Evolutionary conservation across 2,797 vertebrate species (phyloP).

Genomic region (Molossus molossus): DNA sequence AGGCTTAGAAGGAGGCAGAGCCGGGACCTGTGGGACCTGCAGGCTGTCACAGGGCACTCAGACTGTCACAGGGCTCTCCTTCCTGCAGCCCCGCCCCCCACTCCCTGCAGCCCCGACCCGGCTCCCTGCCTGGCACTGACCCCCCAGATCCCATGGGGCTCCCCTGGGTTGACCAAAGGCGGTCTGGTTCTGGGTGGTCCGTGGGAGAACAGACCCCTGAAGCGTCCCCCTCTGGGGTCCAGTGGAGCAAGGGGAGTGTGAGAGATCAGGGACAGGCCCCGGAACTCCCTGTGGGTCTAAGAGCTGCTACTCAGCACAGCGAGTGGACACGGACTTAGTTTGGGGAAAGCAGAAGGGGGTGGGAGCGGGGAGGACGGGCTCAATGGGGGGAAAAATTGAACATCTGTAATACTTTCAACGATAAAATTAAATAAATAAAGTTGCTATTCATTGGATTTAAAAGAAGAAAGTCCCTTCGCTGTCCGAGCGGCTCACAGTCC

Average conservation of each 20-base stretch:
- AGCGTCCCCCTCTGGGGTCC: not conserved
- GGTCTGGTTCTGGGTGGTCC: not conserved
- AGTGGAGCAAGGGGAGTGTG: not conserved
- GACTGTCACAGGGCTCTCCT: too few species aligned
- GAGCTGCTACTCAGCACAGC: too few species aligned
- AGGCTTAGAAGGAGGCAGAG: not conserved
- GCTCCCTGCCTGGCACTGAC: not conserved
- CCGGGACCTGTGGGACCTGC: not conserved
- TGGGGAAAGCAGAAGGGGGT: too few species aligned
- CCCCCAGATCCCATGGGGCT: not conserved
- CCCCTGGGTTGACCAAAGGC: not conserved
- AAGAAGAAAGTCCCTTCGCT: constrained; percentile 66
- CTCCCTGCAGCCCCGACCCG: not conserved
- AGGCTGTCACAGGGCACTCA: too few species aligned
- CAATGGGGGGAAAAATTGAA: too few species aligned
- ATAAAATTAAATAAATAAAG: not conserved
- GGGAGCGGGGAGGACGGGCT: too few species aligned
- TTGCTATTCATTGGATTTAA: constrained; percentile 83
- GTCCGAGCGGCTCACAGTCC: constrained; percentile 78
- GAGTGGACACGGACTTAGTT: too few species aligned
- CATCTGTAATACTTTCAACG: too few species aligned
- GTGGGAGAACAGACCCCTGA: not conserved
- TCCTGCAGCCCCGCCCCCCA: too few species aligned
- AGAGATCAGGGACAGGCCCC: too few species aligned
- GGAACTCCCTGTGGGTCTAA: too few species aligned